A percentile compares a stretch with the other conserved stretches of the same genome.
These are phyloP conservation scores for Poecilobothrus nobilitatus DNA, from an alignment of 2,888 invertebrate species.

Conservation along the genomic window DNA sequence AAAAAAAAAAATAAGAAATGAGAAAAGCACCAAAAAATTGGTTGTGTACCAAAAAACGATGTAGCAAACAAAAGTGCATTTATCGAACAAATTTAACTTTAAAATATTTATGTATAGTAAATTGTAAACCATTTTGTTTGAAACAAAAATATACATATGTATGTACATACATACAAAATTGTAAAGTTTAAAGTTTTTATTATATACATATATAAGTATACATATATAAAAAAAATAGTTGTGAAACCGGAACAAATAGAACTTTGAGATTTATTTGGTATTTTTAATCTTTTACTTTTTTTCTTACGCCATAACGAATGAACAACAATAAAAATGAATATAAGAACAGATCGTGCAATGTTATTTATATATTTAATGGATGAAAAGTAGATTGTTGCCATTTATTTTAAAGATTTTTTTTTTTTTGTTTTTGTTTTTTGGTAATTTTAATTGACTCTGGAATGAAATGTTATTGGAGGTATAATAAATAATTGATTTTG, in stretches of 20 bases:
- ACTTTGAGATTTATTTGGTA: slow-evolving; percentile 4
- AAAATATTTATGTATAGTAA: too few species aligned
- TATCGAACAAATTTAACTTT: too few species aligned
- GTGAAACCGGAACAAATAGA: slow-evolving; percentile 6
- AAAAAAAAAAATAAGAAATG: background rate
- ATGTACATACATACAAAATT: too few species aligned
- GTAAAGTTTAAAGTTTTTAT: too few species aligned
- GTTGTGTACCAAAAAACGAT: background rate
- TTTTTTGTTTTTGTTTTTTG: background rate
- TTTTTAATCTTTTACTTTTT: background rate
- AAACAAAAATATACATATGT: too few species aligned
- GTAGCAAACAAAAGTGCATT: too few species aligned
- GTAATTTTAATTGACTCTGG: background rate
- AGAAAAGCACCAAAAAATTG: background rate
- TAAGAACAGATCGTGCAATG: background rate
- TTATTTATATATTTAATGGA: background rate
- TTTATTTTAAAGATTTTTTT: background rate
- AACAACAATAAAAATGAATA: too few species aligned
- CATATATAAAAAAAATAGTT: background rate
- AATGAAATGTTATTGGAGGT: background rate
- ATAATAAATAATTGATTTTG: background rate
- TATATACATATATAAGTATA: too few species aligned
- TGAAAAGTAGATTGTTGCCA: background rate
- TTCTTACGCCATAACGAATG: background rate
- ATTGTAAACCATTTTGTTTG: too few species aligned